Evolutionary conservation across 2,797 vertebrate species (phyloP).

Genomic region (Rhinoraja longicauda): DNA sequence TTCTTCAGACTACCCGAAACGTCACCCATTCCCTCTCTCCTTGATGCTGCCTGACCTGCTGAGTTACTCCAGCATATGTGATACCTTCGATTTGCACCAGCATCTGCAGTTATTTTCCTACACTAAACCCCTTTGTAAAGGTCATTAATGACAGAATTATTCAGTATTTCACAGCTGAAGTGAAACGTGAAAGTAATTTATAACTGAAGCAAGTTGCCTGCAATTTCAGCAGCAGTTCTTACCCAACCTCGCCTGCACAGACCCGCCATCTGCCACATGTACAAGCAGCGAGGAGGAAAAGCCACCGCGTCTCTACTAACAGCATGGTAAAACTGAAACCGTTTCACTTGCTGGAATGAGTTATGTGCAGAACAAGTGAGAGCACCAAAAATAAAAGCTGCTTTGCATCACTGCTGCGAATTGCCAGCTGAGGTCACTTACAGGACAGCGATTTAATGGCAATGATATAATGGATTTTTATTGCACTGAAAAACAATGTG

Average conservation of each 20-base stretch:
- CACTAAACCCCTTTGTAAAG: no score
- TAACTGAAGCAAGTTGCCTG: neutral
- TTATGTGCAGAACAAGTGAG: neutral
- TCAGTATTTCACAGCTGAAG: neutral
- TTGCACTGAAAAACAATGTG: constrained; percentile 20
- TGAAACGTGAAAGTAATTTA: neutral
- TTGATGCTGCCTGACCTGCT: no score
- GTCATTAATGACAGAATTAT: neutral
- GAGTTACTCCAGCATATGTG: no score
- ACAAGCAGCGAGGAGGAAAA: neutral
- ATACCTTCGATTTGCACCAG: no score
- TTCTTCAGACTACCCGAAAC: no score
- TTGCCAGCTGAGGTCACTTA: constrained; percentile 31
- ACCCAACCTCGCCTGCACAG: neutral
- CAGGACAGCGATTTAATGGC: neutral
- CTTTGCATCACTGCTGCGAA: neutral
- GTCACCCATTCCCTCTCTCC: no score
- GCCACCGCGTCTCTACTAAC: neutral
- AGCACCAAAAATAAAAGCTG: neutral
- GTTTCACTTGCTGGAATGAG: neutral
- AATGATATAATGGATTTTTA: neutral
- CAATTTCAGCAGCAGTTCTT: neutral
- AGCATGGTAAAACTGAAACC: neutral
- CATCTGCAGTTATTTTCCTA: no score
- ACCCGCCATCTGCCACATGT: neutral